A percentile compares a stretch with the other conserved stretches of the same genome.
phyloP scores from a whole-genome alignment of 2,888 invertebrate genomes.

The Lasius fuliginosus region DNA sequence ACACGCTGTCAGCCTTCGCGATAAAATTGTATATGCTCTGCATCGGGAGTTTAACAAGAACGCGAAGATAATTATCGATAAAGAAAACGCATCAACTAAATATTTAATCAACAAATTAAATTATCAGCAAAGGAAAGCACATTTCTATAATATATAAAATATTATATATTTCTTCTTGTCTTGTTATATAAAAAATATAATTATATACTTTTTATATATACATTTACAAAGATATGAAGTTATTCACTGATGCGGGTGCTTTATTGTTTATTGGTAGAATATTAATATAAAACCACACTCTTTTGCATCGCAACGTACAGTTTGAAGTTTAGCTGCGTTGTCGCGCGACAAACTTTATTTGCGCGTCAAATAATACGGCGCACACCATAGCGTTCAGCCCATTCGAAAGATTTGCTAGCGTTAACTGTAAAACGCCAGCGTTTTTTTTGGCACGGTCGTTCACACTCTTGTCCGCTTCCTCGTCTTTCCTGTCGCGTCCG shows the following conservation, averaged over 20 bases:
- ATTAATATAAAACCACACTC: background rate
- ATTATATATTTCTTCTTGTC: background rate
- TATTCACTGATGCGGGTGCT: background rate
- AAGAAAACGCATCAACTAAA: background rate
- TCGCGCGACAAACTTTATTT: background rate
- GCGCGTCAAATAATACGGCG: background rate
- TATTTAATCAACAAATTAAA: background rate
- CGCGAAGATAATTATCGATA: background rate
- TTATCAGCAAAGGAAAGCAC: background rate
- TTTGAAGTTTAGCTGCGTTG: background rate
- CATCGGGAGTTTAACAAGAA: background rate
- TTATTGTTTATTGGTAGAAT: background rate
- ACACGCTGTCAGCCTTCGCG: background rate
- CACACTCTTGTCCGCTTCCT: slow-evolving; percentile 62
- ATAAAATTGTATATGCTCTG: background rate
- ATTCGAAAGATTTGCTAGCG: slow-evolving; percentile 21
- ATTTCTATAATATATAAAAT: background rate
- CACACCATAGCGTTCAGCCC: background rate
- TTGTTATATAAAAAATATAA: background rate
- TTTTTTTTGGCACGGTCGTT: slow-evolving; percentile 65
- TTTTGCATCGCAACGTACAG: background rate
- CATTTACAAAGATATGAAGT: background rate
- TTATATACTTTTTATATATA: background rate
- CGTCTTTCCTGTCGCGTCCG: slow-evolving; percentile 49
- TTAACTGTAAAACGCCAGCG: slow-evolving; percentile 16